Evolutionary conservation across 1,140 invertebrate species (phyloP), one percentile per base, ranked within the genome.

Genomic region (Acromyrmex charruanus): DNA sequence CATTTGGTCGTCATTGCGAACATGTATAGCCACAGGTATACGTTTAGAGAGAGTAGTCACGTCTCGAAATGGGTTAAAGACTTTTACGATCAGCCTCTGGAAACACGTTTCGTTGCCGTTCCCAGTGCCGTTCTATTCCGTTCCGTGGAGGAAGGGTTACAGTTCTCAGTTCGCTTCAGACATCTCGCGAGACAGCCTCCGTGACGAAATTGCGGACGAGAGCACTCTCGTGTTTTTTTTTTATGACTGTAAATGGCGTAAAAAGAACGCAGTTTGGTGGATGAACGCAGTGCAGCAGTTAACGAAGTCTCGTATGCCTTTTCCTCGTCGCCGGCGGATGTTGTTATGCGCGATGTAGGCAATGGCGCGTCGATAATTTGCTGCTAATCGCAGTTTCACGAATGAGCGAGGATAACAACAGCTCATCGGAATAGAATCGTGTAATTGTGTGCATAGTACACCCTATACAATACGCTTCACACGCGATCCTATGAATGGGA

Each of bases 61-160:
- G 80, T 84, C 80, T 61, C 80, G 80, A 84, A 84, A 84, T 69
- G 55, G 80, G 80, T 84, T 84, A 84, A 84, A 84, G 80, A 84
- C 80, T 84, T 75, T 84, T 84, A 84, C 80, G 80, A 84, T 25
- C 80, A 25, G 80, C 80, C 18, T 9, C 69, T 75, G n/a, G 69
- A 84, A 84, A 84, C 69, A 75, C 69, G 68, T 84, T 84, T 71
- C 79, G 21, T 28, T 35, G 66, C 65, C 79, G 51, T 39, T 59
- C 5, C 25, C 7, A 14, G 49, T 72, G 9, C 28, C 49, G 49
- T 77, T 61, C 28, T 16, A 44, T 58, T 49, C 7, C 51, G 49
- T 21, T 31, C 2, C 18, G 39, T 28, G 69, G 9, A n/a, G 35
- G 63, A 51, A 55, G 59, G 74, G 28, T 16, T 61, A 18, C 10